Evolutionary conservation across 1,140 invertebrate species (phyloP), one percentile per base, ranked within the genome.

Genomic region (Drosophila burlai): DNA sequence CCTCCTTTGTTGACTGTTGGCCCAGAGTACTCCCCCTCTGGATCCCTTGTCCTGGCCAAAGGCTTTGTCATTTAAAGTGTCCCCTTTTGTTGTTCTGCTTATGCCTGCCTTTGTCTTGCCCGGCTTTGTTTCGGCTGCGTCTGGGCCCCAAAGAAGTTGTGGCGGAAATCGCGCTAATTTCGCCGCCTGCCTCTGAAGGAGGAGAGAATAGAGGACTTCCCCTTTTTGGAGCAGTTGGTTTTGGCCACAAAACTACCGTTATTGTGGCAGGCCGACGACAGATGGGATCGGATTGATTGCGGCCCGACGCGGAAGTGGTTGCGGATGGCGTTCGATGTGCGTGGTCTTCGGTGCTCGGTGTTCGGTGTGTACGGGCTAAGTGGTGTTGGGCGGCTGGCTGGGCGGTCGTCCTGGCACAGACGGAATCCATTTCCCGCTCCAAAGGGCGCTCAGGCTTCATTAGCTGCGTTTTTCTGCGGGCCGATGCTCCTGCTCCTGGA

Each of bases 401-500:
- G 50, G 11, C 36, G 29, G 21, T 40, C 34, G 13, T 29, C 50
- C 50, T 46, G 45, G 16, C 18, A 16, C 36, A 15, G 58, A 18
- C 26, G 58, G 45, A 26, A 21, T 52, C 26, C 61, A 31, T 58
- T 49, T 29, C 38, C 38, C 43, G 50, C 29, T 24, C 65, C 82
- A 73, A 57, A 60, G 69, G 57, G 60, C 62, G 63, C 64, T 80
- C 69, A 55, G 66, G 83, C 67, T 77, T 90, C 77, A 90, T 89
- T 90, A 81, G 78, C 77, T 68, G 85, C 81, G 71, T 81, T 90
- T 90, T 89, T 89, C 85, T 90, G 85, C 84, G 81, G 85, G 84
- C 84, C 55, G 50, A 11, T 29, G 52, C 18, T 55, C 36, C 18
- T 16, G 52, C n/a, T 31, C 9, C 13, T 9, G 1, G 3, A n/a